phyloP scores from a whole-genome alignment of 1,140 invertebrate species.

The Aphidius ervi region DNA sequence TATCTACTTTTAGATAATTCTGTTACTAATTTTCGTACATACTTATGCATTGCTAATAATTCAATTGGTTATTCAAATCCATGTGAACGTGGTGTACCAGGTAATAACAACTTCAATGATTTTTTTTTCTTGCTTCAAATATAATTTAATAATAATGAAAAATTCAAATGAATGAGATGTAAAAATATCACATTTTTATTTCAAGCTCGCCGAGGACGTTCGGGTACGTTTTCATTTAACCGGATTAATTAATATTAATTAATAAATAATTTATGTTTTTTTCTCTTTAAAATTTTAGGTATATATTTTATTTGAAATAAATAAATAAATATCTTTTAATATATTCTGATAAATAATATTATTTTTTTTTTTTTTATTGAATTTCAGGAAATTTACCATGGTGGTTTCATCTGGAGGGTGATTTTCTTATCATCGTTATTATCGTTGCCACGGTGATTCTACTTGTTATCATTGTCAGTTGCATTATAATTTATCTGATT shows the following conservation, averaged over 20 bases:
- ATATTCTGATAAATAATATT: no score
- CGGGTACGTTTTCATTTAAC: conserved; percentile 27
- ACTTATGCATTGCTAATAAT: conserved; percentile 81
- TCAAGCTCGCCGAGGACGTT: conserved; percentile 33
- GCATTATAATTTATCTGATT: conserved; percentile 77
- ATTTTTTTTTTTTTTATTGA: conserved; percentile 16
- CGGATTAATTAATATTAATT: not conserved
- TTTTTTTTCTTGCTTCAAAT: conserved; percentile 5
- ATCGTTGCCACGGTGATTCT: conserved; percentile 71
- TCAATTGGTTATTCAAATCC: conserved; percentile 68
- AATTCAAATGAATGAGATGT: not conserved
- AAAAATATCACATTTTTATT: conserved; percentile 19
- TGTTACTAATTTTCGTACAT: conserved; percentile 69
- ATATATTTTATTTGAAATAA: no score
- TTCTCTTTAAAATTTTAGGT: not conserved
- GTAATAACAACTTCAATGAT: conserved; percentile 28
- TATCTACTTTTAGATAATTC: conserved; percentile 63
- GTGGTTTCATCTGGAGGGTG: conserved; percentile 71
- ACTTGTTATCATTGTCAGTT: conserved; percentile 74
- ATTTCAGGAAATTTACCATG: conserved; percentile 64
- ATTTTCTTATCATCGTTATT: conserved; percentile 72
- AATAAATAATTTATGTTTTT: not conserved
- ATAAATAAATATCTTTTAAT: no score
- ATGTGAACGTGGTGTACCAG: conserved; percentile 71
- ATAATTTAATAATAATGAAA: no score